Base-by-base conservation (phyloP, 2,888 invertebrate species). In the Machimus rusticus region DNA sequence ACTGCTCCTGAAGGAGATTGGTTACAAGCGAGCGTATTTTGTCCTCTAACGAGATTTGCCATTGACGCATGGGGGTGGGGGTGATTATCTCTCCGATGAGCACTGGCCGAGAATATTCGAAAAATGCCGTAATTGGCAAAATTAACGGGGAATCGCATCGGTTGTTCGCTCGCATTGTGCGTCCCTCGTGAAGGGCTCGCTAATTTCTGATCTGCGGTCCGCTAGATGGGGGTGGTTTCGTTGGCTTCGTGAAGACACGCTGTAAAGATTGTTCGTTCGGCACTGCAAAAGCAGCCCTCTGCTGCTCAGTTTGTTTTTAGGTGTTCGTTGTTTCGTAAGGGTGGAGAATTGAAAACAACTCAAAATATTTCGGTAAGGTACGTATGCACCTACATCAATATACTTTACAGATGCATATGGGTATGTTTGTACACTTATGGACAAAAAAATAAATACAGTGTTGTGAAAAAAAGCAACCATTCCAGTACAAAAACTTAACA, bases 121-220 rank as follows among this genome's bases (percentile, higher is more conserved):
- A 51, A 79, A 78, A 46, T 46, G 28, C 16, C 23, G n/a, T 79
- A 79, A 79, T 79, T 79, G 51, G 79, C 79, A 46, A 79, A 79
- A 79, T 79, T 79, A 79, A 51, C 79, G 28, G 14, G 28, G 23
- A 79, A 79, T 31, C 28, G 51, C 9, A 51, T 79, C 51, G n/a
- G 51, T 55, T 79, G 16, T 6, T 51, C 31, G 23, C 43, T 46
- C 14, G 43, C 66, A 9, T 66, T 66, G 19, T 28, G 14, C 8
- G 28, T 8, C 19, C 23, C 23, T 57, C 57, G 12, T 23, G 23
- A 57, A 57, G 28, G 12, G 28, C 23, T 51, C n/a, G 19, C 51
- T 51, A 51, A 51, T 51, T 16, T 51, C 51, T 19, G n/a, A 51
- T 6, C 51, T 51, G n/a, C n/a, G 8, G 5, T n/a, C 51, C n/a